These are phyloP conservation scores for Pavo muticus DNA, from an alignment of 2,113 vertebrate genomes.

Conservation along the genomic window DNA sequence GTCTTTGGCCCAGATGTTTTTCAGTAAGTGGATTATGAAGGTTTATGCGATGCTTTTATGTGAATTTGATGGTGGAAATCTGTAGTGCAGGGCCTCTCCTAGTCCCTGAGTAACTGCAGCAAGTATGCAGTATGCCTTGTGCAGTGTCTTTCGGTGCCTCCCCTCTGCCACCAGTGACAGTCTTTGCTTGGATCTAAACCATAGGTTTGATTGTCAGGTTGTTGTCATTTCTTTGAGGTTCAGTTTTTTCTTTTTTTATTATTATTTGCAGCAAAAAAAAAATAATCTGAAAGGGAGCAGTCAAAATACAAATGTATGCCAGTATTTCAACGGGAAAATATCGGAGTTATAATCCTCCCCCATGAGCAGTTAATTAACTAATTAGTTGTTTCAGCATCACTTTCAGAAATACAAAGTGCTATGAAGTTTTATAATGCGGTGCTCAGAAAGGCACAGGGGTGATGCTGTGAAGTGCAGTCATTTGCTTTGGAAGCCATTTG, in stretches of 20 bases:
- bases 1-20: slow-evolving; percentile 98
- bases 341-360: neutral
- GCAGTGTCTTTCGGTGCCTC: neutral
- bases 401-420: neutral
- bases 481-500: neutral
- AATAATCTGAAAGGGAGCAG: neutral
- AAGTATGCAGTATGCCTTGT: neutral
- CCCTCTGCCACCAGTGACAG: fast-evolving
- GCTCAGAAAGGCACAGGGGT: neutral
- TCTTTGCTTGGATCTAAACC: neutral
- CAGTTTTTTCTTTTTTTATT: neutral
- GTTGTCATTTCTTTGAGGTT: neutral
- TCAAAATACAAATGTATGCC: neutral
- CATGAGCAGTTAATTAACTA: neutral
- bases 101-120: neutral
- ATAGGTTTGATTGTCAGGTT: neutral
- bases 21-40: slow-evolving; percentile 85
- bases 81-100: neutral
- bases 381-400: neutral
- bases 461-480: neutral
- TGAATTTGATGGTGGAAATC: neutral
- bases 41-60: neutral
- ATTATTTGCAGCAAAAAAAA: neutral
- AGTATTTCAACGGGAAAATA: neutral
- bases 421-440: neutral